phyloP scores from a whole-genome alignment of 92 coral and sea anemone genomes.

The Zoanthus solanderi region DNA sequence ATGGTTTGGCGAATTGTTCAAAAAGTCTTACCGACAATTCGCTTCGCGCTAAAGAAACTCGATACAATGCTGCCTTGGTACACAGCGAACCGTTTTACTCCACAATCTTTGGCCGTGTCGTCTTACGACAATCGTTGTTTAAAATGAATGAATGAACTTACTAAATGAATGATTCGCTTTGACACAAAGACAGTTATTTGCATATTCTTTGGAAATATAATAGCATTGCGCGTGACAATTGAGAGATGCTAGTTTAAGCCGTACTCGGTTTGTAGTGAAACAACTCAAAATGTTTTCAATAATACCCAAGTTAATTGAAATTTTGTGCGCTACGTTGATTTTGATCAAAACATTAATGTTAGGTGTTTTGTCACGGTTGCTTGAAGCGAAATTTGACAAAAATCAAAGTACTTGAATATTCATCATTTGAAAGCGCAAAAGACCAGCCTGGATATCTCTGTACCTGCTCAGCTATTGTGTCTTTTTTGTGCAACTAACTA shows the following conservation, averaged over 20 bases:
- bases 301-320: neutral
- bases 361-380: constrained; percentile 41
- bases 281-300: neutral
- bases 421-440: constrained; percentile 23
- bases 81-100: constrained; percentile 9
- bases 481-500: constrained; percentile 24
- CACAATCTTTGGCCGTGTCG: constrained; percentile 15
- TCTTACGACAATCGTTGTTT: constrained; percentile 31
- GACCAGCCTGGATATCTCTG: neutral
- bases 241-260: neutral
- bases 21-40: constrained; percentile 20
- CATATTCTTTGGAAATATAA: constrained; percentile 37
- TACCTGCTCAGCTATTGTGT: constrained; percentile 42
- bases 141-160: constrained; percentile 43
- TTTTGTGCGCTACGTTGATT: constrained; percentile 12
- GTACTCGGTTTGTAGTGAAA: neutral
- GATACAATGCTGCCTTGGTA: neutral
- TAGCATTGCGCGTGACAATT: constrained; percentile 43
- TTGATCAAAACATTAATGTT: constrained; percentile 2
- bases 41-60: neutral
- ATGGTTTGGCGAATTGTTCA: neutral
- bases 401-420: constrained; percentile 31
- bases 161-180: constrained; percentile 30
- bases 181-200: constrained; percentile 47
- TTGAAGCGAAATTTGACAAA: constrained; percentile 21